A percentile compares a stretch with the other conserved stretches of the same genome.
Conservation (phyloP, 2,888 invertebrate genomes). For the Amorpha juglandis region DNA sequence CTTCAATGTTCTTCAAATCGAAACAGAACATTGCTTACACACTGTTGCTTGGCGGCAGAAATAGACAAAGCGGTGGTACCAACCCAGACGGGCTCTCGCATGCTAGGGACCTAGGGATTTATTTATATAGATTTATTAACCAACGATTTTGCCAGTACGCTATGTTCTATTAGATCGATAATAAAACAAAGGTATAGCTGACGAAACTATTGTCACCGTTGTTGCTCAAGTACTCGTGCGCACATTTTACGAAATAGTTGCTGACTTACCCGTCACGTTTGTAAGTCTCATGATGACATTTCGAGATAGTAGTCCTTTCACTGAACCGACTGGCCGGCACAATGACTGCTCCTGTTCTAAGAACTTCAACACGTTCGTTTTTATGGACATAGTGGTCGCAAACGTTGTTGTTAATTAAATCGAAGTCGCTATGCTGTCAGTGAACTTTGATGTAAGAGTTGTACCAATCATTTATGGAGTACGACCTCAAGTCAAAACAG, state of each 20-base stretch:
- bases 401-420: slow-evolving; percentile 19
- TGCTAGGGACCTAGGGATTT: too few species aligned
- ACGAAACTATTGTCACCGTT: slow-evolving; percentile 60
- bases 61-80: too few species aligned
- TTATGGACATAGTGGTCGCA: background rate
- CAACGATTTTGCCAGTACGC: too few species aligned
- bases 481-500: background rate
- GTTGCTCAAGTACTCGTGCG: slow-evolving; percentile 67
- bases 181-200: slow-evolving; percentile 56
- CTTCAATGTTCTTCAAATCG: too few species aligned
- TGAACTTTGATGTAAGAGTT: slow-evolving; percentile 10
- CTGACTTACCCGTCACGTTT: slow-evolving; percentile 63
- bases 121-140: background rate
- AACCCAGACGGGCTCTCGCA: too few species aligned
- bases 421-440: background rate
- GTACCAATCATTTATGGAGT: background rate
- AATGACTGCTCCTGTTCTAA: slow-evolving; percentile 26
- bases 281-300: slow-evolving; percentile 68
- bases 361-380: slow-evolving; percentile 18
- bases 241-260: slow-evolving; percentile 71
- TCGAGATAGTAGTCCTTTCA: slow-evolving; percentile 72
- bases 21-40: too few species aligned
- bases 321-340: slow-evolving; percentile 42
- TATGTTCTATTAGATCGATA: slow-evolving; percentile 5
- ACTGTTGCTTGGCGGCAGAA: too few species aligned